These are phyloP conservation scores for Balanococcus diminutus DNA, from an alignment of 2,888 invertebrate genomes.

Conservation along the genomic window DNA sequence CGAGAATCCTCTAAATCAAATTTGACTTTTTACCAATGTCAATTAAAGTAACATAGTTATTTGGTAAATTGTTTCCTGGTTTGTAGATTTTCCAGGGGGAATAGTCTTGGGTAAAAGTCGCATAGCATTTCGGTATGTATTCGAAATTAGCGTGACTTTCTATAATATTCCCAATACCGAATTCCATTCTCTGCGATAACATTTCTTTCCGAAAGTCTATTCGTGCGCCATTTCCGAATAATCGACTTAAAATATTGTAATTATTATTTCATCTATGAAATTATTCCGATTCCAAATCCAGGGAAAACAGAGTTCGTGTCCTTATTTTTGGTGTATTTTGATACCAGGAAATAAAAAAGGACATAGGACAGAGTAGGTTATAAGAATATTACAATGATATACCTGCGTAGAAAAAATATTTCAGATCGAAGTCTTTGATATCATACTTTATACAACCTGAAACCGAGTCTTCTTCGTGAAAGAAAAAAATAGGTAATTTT, in stretches of 20 bases:
- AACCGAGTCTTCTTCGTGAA: not conserved
- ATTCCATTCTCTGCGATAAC: not conserved
- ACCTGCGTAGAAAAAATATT: not conserved
- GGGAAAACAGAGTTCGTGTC: too few species aligned
- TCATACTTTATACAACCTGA: not conserved
- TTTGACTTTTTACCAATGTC: slow-evolving; percentile 15
- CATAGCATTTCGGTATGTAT: not conserved
- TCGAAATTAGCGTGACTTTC: slow-evolving; percentile 16
- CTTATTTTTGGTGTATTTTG: too few species aligned
- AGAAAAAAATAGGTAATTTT: not conserved
- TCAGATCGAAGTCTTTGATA: not conserved
- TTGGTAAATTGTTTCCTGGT: slow-evolving; percentile 25
- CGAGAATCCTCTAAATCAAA: not conserved
- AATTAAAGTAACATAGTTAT: not conserved
- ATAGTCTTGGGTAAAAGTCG: not conserved
- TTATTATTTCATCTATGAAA: not conserved
- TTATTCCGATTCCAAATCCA: not conserved
- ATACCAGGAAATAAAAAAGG: too few species aligned
- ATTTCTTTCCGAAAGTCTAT: not conserved
- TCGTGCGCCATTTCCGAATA: not conserved
- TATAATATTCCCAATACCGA: not conserved
- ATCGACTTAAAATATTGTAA: not conserved
- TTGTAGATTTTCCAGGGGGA: not conserved
- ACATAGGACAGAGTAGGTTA: too few species aligned
- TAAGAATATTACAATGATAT: too few species aligned